Base-by-base conservation (phyloP, 92 coral and sea anemone genomes). In the Porites evermanni region DNA sequence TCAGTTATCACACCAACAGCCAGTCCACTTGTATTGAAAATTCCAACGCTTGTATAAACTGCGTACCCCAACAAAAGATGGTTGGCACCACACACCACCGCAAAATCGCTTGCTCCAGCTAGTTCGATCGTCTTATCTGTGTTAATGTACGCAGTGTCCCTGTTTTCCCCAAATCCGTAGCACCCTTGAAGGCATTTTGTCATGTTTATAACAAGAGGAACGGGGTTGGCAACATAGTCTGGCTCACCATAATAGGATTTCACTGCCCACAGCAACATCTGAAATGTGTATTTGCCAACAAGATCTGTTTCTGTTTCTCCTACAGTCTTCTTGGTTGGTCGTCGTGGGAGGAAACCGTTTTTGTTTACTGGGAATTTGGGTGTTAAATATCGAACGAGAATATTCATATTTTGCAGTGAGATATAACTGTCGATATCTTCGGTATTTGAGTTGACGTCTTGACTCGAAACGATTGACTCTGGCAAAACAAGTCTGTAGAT, bases 41-140 rank as follows among this genome's bases (percentile, higher is more conserved):
- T 69, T 8, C 84, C 84, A 47, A 80, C 76, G 54, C 84, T 80
- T 8, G 75, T 65, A 29, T 80, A 80, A 67, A 80, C 75, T 58
- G 84, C 84, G 75, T 80, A 67, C 26, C 52, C 13, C 24, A 80
- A 50, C 18, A 67, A 26, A 38, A 80, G 50, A 26, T 80, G 84
- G 68, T 80, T 66, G 53, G 84, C 84, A 32, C 84, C 84, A 80
- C 84, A 80, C 44, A 67, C 84, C 56, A 80, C 84, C 3, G 84
- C 84, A 80, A 80, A 67, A 20, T 44, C 75, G 19, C 75, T 47
- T 67, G 73, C 47, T 14, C 26, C 76, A 80, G 61, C 84, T 17
- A 80, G 24, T 14, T 21, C 19, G 50, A 80, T 56, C 6, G 6
- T 38, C 29, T 17, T 66, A 12, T 80, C 84, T 4, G 84, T 60